Evolutionary conservation across 2,888 invertebrate species (phyloP), one percentile per base, ranked within the genome.

Genomic region (Hyposoter dolosus): DNA sequence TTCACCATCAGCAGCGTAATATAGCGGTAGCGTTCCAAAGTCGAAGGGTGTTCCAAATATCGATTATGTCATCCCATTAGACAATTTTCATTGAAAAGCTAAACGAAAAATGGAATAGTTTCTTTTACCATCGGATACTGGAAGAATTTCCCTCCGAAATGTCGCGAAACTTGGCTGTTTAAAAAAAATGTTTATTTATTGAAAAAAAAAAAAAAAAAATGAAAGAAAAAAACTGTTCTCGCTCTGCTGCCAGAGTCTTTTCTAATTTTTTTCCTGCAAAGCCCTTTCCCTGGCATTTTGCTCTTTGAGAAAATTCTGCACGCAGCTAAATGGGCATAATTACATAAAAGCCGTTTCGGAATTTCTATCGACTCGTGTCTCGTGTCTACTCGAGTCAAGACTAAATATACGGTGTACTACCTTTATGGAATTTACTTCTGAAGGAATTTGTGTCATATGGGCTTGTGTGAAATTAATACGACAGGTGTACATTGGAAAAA

Each of bases 1-100:
- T 81, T 65, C 72, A 45, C 80, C 80, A 65, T 60, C 72, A 65
- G 60, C 84, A 45, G 63, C 78, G 45, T 43, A 40, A 71, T 50
- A 83, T 83, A 28, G 60, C 47, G 66, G 83, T 68, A 60, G 63
- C 43, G 53, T 50, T 60, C 28, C 6, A 23, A 10, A 28, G 5
- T 60, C 23, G 9, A 28, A 40, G 56, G 23, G 19, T 72, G 12
- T 72, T 23, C 19, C 56, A 60, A 28, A 60, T 60, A 60, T 28
- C 60, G 28, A 23, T 75, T 60, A 60, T 28, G 56, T 75, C 43
- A 45, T 72, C 40, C 43, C 45, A 47, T 69, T 28, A 23, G 69
- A 47, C 0, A 15, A 15, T 60, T 15, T 28, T 15, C 28, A 60
- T 15, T 28, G 12, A 2, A 4, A 23, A 23, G 6, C 12, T 23